Base-by-base conservation (phyloP, 1,140 invertebrate genomes). In the Orchesella cincta region DNA sequence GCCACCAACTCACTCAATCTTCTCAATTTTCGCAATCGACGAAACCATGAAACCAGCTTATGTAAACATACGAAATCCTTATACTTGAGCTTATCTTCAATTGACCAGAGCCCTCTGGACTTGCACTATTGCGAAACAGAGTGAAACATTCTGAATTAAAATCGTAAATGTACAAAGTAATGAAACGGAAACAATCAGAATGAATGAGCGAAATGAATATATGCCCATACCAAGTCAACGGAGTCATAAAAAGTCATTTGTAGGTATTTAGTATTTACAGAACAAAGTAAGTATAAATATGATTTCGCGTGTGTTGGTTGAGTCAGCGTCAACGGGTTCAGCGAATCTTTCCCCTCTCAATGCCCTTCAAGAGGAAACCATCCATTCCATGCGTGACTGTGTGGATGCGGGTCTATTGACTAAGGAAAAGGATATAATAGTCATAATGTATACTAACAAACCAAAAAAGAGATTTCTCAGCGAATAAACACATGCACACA, bases 311-410 rank as follows among this genome's bases (percentile, higher is more conserved):
- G 23, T 57, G 12, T 57, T 14, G 8, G 52, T 57, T 57, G 52
- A 57, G 52, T 57, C 52, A 57, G 52, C 14, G 52, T n/a, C 52
- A 57, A 57, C 23, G 52, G 52, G 52, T 57, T 57, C 52, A 57
- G 14, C 52, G 52, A 57, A 14, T 57, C 52, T 14, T 57, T 57
- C 52, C 23, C 52, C 52, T 57, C 52, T 57, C 23, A 5, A 14
- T 57, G 52, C 52, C 52, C 52, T 57, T 57, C 52, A 57, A 57
- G 23, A 57, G 52, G 52, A 57, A 57, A 23, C 52, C 52, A 57
- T 57, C 52, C 52, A 57, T 57, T 57, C 52, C 52, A 57, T 57
- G 52, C 52, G 52, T 57, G 52, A 26, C 52, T n/a, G 23, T n/a
- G n/a, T 57, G 52, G 52, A 46, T 46, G 39, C 39, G 39, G 39